Conservation (phyloP, 92 coral and sea anemone species). For the Isaurus tuberculatus region DNA sequence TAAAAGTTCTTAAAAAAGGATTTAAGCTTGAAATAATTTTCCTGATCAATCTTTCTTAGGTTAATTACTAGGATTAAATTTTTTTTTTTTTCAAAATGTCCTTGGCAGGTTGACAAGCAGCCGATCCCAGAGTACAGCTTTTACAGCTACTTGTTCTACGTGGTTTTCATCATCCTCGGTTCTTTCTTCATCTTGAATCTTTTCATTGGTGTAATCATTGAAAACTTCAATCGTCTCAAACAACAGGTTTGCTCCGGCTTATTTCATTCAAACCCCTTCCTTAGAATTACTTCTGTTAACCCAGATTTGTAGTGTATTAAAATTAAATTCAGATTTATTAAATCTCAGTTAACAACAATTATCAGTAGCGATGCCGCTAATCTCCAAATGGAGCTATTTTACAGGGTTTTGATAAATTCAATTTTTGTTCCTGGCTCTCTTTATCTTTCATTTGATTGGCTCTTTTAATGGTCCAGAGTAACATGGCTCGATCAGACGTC, state of each 20-base stretch:
- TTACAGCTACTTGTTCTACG: slow-evolving; percentile 84
- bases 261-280: neutral
- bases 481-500: no score
- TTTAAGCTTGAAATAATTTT: neutral
- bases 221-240: slow-evolving; percentile 93
- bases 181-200: slow-evolving; percentile 96
- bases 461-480: no score
- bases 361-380: no score
- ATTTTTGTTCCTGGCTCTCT: no score
- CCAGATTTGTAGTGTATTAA: neutral
- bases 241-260: slow-evolving; percentile 73
- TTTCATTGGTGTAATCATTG: slow-evolving; percentile 98
- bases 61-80: no score
- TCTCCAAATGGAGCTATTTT: no score
- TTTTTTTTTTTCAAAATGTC: neutral
- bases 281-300: neutral
- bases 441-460: no score
- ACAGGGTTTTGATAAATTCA: no score
- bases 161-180: slow-evolving; percentile 91
- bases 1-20: neutral
- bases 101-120: slow-evolving; percentile 67
- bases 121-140: slow-evolving; percentile 76
- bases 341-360: no score
- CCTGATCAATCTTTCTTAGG: no score
- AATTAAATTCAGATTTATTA: neutral